Conservation (phyloP, 2,797 vertebrate genomes). For the Cynopterus sphinx region DNA sequence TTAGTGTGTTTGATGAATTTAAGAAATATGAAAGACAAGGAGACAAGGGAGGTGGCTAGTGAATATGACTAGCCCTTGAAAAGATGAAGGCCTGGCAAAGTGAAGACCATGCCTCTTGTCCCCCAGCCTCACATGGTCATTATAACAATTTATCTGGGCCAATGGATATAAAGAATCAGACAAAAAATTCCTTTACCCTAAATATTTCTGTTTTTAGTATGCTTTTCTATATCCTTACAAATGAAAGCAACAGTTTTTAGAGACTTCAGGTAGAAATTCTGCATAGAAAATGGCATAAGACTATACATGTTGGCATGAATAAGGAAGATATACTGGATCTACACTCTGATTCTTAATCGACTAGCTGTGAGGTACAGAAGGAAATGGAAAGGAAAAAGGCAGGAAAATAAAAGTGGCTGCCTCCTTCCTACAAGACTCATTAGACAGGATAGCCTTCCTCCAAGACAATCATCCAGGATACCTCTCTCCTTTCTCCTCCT, state of each 20-base stretch:
- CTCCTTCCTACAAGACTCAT: neutral
- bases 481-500: neutral
- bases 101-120: rapidly evolving
- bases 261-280: neutral
- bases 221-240: neutral
- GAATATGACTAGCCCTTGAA: neutral
- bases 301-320: neutral
- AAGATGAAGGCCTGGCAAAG: neutral
- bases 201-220: neutral
- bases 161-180: neutral
- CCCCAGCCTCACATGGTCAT: neutral
- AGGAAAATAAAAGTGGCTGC: neutral
- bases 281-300: neutral
- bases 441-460: neutral
- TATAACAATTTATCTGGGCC: neutral
- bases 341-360: neutral
- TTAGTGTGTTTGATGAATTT: neutral
- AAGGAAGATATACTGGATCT: neutral
- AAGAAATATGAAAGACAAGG: neutral
- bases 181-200: neutral
- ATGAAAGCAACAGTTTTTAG: neutral
- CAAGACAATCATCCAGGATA: neutral
- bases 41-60: neutral
- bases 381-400: neutral
- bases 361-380: neutral